Evolutionary conservation across 2,113 vertebrate genomes (phyloP), one percentile per base, ranked within the genome.

Genomic region (Prinia subflava): DNA sequence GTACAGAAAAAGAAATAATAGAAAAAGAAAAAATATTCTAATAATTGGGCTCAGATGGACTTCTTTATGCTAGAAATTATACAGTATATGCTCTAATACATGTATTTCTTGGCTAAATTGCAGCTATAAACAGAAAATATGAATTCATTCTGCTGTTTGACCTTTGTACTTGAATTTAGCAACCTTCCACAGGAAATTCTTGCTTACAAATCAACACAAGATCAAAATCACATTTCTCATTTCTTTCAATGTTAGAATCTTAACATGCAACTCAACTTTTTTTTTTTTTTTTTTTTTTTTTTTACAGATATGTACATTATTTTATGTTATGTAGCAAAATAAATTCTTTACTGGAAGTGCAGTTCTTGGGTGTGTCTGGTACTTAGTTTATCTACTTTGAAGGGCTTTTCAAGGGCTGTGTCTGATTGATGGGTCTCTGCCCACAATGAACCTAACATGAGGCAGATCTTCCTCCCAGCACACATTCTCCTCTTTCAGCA

Each of bases 401-500:
- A 96, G 76, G 46, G 33, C 57, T 82, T 60, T 80, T 41, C 55
- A 52, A 62, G 92, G 82, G 74, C 67, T 89, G 75, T 87, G 37
- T 65, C 90, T 92, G 75, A 79, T 17, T 91, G 91, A 96, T 94
- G 84, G 68, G 85, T 87, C 76, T 22, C 70, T 12, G 12, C 62
- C 84, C 70, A 67, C 90, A 93, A 88, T 82, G 90, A 96, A 53
- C 73, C 60, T 60, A 95, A 31, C 95, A 94, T 31, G 49, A 86
- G 46, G 63, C 55, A 81, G 37, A 81, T 86, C 65, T 79, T 97
- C 65, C 62, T 89, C 71, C 59, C 81, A 83, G 70, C 53, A 83
- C 75, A 89, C 89, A 92, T 87, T 75, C 68, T 97, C 90, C 59
- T 47, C 74, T 96, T 97, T 97, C 84, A 92, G 87, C 89, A 92